These are phyloP conservation scores for Pseudotriccus pelzelni DNA, from an alignment of 2,797 vertebrate species.

Conservation along the genomic window DNA sequence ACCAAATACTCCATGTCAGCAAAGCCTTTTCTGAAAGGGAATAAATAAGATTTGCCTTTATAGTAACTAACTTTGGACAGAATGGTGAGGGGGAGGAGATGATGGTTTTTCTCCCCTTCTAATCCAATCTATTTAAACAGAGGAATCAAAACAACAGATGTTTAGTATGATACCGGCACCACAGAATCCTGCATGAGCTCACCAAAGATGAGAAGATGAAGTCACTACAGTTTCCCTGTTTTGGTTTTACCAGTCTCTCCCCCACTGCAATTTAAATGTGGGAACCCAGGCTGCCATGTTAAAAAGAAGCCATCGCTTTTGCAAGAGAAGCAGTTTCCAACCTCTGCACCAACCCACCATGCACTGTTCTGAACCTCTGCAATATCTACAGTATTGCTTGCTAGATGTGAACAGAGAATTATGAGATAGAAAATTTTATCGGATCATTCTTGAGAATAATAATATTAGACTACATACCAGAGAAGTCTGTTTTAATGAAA, in stretches of 20 bases:
- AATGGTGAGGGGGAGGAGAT: not conserved
- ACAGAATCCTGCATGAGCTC: not conserved
- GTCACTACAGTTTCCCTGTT: not conserved
- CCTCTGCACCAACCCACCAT: not conserved
- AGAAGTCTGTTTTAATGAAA: not conserved
- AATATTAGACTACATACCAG: not conserved
- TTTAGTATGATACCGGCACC: not conserved
- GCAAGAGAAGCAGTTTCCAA: not conserved
- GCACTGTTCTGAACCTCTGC: not conserved
- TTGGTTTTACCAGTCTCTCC: not conserved
- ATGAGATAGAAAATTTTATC: not conserved
- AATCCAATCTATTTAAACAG: conserved; percentile 7
- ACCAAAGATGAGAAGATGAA: not conserved
- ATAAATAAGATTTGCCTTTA: not conserved
- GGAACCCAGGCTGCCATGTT: not conserved
- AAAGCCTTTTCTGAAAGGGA: not conserved
- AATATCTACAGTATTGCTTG: not conserved
- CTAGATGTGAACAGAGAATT: not conserved
- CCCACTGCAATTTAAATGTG: not conserved
- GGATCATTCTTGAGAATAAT: not conserved
- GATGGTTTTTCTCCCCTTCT: not conserved
- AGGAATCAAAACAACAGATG: conserved; percentile 43
- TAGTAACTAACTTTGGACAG: not conserved
- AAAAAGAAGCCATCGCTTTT: not conserved
- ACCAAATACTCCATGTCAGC: not conserved